Conservation (phyloP, 2,797 vertebrate species). For the Lagorchestes hirsutus region DNA sequence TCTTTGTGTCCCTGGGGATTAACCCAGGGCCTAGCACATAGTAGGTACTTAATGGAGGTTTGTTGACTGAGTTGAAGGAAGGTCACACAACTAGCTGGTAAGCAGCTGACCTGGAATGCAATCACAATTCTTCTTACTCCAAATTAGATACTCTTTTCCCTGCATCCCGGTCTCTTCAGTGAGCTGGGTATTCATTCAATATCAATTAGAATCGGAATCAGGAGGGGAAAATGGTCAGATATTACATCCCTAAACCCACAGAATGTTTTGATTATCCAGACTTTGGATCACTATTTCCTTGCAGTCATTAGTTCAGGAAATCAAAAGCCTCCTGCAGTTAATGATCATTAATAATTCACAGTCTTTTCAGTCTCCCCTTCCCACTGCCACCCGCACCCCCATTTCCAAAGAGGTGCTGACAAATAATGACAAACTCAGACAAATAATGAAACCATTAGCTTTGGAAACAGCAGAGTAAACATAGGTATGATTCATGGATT, state of each 20-base stretch:
- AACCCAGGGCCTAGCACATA: neutral
- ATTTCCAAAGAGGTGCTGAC: neutral
- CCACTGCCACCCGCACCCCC: neutral
- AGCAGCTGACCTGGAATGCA: neutral
- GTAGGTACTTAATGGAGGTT: neutral
- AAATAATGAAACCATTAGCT: constrained; percentile 46
- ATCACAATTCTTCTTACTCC: neutral
- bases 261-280: neutral
- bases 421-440: neutral
- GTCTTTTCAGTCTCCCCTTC: rapidly evolving
- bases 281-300: neutral
- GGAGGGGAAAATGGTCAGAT: neutral
- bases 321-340: neutral
- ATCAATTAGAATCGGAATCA: neutral
- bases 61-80: neutral
- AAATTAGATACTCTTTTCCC: neutral
- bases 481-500: constrained; percentile 43
- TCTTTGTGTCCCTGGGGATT: neutral
- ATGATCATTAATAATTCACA: rapidly evolving
- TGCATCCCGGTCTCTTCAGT: neutral
- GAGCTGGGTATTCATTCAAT: neutral
- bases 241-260: neutral
- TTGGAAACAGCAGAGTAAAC: constrained; percentile 50
- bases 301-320: neutral
- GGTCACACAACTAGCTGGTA: neutral